phyloP scores from a whole-genome alignment of 2,888 invertebrate genomes.

The Trichopria drosophilae region DNA sequence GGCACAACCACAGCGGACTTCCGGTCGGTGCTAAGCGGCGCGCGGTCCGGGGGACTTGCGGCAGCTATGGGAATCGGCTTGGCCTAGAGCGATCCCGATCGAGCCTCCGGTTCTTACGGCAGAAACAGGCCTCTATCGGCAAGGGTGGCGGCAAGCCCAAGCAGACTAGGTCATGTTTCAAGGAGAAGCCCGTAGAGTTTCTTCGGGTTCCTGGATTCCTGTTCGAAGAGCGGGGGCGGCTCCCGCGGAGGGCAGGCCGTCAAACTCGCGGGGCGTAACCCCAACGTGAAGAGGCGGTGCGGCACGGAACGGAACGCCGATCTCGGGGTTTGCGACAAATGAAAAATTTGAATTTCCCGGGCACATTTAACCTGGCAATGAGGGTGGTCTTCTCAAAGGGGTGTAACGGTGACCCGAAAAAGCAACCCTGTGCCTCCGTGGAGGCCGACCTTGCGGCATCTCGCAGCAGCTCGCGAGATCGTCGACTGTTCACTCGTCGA shows the following conservation, averaged over 20 bases:
- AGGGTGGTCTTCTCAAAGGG: no score
- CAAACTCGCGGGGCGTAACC: slow-evolving; percentile 59
- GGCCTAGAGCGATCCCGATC: no score
- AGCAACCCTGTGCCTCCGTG: no score
- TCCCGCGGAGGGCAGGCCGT: slow-evolving; percentile 60
- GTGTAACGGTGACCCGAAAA: no score
- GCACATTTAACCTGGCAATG: no score
- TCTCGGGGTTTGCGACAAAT: no score
- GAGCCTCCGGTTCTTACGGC: background rate
- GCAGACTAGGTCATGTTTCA: background rate
- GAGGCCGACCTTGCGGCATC: no score
- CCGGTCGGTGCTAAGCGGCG: background rate
- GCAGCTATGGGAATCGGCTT: no score
- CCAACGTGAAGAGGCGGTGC: slow-evolving; percentile 57
- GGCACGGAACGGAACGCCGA: slow-evolving; percentile 41
- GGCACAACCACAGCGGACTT: no score
- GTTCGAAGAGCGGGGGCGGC: slow-evolving; percentile 59
- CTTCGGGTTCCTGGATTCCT: slow-evolving; percentile 54
- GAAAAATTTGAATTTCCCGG: no score
- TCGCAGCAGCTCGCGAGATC: no score
- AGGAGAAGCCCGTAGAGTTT: slow-evolving; percentile 28
- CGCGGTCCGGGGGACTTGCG: no score
- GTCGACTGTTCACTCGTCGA: slow-evolving; percentile 16
- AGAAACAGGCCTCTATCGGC: background rate
- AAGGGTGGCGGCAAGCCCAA: background rate